These are phyloP conservation scores for Coregonus clupeaformis DNA, from an alignment of 2,113 vertebrate species.

Conservation along the genomic window DNA sequence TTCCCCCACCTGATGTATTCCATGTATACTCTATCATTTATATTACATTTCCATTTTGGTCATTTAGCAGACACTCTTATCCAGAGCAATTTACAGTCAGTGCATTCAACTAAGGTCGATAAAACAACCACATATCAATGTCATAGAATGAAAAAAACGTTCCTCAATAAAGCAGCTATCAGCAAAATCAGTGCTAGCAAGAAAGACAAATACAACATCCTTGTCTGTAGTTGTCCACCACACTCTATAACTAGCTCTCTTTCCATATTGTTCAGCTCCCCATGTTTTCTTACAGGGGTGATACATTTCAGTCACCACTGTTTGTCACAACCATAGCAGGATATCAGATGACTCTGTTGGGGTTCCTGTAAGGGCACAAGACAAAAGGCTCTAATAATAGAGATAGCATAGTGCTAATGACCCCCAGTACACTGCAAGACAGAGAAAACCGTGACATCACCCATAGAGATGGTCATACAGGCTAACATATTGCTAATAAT, in stretches of 20 bases:
- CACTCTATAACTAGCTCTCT: neutral
- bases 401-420: slow-evolving; percentile 4
- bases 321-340: slow-evolving; percentile 39
- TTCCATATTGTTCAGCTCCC: too few relatives aligned
- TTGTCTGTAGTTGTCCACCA: neutral
- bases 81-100: too few relatives aligned
- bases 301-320: slow-evolving; percentile 50
- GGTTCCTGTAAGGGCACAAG: slow-evolving; percentile 15
- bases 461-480: neutral
- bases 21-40: neutral
- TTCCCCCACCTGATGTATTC: neutral
- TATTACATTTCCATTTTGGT: too few relatives aligned
- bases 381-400: slow-evolving; percentile 32
- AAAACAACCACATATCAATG: too few relatives aligned
- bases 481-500: neutral
- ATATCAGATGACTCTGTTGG: slow-evolving; percentile 25
- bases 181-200: too few relatives aligned
- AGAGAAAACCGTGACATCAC: neutral
- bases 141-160: too few relatives aligned
- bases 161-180: too few relatives aligned
- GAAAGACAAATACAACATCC: neutral
- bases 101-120: too few relatives aligned
- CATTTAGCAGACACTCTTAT: too few relatives aligned
- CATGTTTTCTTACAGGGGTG: slow-evolving; percentile 45
- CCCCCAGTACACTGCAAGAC: neutral